Base-by-base conservation (phyloP, 1,140 invertebrate species). In the Sinella curviseta region DNA sequence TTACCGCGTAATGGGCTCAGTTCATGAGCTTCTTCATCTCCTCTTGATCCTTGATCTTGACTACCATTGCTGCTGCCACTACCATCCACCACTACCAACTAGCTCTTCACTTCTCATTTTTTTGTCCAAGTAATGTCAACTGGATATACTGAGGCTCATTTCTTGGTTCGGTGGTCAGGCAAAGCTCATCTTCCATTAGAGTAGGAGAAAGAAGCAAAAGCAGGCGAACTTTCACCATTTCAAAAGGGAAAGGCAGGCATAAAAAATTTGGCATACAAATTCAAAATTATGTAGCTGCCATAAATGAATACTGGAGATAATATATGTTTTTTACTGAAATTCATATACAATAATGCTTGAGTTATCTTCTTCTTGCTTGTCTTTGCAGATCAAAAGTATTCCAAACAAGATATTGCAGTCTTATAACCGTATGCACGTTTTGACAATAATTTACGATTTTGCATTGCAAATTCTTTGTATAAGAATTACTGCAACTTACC, bases 1-100 rank as follows among this genome's bases (percentile, higher is more conserved):
- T 70, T 70, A 70, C 65, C 65, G 31, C 65, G 65, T 70, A 70
- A 70, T 70, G 65, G 65, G 65, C 65, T 70, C 65, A 31, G 65
- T 33, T 70, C 65, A 70, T 70, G 65, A 70, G 65, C 65, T 33
- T 70, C 65, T 33, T 70, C 65, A 17, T 33, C 65, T 30, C 31
- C 12, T 33, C 65, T 30, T 33, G 65, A 70, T 70, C 65, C 65
- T 70, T 70, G 65, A 70, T 70, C 65, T 70, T 70, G 65, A 70
- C 65, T 70, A n/a, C 28, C 31, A 30, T 70, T 70, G 65, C n/a
- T 70, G 12, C 65, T 70, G 26, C 65, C 65, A 12, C 26, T 26
- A 26, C n/a, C 57, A 65, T 17, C 57, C 4, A 4, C 8, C 24
- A 26, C 26, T 26, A 65, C 16, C 57, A 65, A n/a, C 24, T 24